Conservation (phyloP, 2,113 vertebrate species). For the Seriola aureovittata region DNA sequence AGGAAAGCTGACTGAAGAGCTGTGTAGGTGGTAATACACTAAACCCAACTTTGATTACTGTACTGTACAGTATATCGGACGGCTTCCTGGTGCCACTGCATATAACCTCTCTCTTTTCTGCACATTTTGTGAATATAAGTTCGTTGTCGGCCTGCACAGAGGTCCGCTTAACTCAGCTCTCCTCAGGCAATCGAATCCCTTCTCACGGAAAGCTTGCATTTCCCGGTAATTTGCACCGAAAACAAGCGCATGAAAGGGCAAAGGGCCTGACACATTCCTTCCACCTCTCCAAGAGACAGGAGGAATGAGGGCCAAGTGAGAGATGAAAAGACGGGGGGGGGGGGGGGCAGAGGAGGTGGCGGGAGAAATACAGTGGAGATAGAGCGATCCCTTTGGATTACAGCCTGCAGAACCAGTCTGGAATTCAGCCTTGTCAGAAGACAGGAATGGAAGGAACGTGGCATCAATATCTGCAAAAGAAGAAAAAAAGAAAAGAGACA, state of each 20-base stretch:
- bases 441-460: conserved; percentile 69
- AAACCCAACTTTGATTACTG: no score
- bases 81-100: not conserved
- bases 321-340: conserved; percentile 39
- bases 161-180: not conserved
- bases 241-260: conserved; percentile 31
- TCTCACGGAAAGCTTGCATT: conserved; percentile 26
- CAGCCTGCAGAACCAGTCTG: conserved; percentile 44
- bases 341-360: conserved; percentile 47
- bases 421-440: conserved; percentile 52
- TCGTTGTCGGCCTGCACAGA: no score
- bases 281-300: conserved; percentile 47
- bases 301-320: conserved; percentile 17
- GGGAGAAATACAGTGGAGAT: conserved; percentile 69
- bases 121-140: no score
- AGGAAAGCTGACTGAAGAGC: no score
- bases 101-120: not conserved
- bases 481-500: not conserved
- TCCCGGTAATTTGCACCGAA: conserved; percentile 3
- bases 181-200: not conserved
- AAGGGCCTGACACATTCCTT: conserved; percentile 70
- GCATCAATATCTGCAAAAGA: conserved; percentile 33
- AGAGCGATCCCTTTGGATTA: conserved; percentile 59
- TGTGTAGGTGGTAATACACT: no score
- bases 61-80: no score